Evolutionary conservation across 2,113 vertebrate genomes (phyloP), one percentile per base, ranked within the genome.

Genomic region (Gasterosteus nipponicus): DNA sequence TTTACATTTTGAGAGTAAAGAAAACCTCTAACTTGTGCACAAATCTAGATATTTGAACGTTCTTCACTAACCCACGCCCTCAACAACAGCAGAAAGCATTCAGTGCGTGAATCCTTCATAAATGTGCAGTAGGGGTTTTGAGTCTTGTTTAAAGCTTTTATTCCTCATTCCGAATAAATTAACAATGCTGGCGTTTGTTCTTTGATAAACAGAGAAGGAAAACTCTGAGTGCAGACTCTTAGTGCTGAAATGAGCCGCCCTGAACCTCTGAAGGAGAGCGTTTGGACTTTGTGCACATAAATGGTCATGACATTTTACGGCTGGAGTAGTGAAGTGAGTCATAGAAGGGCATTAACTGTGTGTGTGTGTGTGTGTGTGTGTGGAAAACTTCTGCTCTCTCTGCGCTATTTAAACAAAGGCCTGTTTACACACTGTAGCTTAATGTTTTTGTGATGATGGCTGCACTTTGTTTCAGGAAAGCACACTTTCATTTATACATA

Each of bases 241-340:
- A 60, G 19, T 2, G 59, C 63, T 72, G 5, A 44, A 44, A 64
- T 3, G 51, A 63, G 73, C 67, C 70, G 65, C 60, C 18, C 42
- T 66, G 71, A 76, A 76, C 53, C 51, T 4, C 77, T 41, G 44
- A 81, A 71, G 77, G 61, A 68, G 46, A 61, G 41, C 0, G 56
- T 75, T 86, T 78, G 76, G 80, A 83, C 80, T 86, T 53, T 75
- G 77, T 87, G 84, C 78, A 78, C 89, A 88, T 84, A 91, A 77
- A 91, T 84, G 89, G 88, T 87, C 85, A 86, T 85, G 85, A 87
- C 82, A 86, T 89, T 85, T 87, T 72, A 75, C n/a, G 19, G 74
- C 86, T 82, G 71, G 68, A 78, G 68, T 33, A 65, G 77, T 19
- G 69, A 69, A 68, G 69, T 77, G 82, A 86, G 78, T 87, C 87